Percentiles rank a stretch among this genome's conserved stretches.
Evolutionary conservation across 1,140 invertebrate species (phyloP).

Genomic region (Bombus haemorrhoidalis): DNA sequence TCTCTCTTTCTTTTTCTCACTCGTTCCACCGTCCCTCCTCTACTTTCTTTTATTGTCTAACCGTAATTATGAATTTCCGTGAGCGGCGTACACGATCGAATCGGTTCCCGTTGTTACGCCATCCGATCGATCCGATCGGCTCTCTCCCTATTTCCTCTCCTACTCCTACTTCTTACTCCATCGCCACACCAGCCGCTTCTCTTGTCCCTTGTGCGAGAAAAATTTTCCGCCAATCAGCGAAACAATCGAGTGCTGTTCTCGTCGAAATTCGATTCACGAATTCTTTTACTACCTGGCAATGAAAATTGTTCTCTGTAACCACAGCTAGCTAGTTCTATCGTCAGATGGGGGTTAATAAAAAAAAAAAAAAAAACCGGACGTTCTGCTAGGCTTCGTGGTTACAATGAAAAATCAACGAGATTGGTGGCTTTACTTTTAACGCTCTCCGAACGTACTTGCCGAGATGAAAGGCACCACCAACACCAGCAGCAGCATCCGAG

Average conservation of each 20-base stretch:
- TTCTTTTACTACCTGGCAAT: too few species aligned
- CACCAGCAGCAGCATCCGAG: slow-evolving; percentile 42
- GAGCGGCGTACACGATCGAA: slow-evolving; percentile 42
- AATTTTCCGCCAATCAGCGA: neutral
- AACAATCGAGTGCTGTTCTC: neutral
- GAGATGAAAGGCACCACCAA: slow-evolving; percentile 52
- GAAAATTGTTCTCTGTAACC: neutral
- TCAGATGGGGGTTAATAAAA: slow-evolving; percentile 30
- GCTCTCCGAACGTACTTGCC: slow-evolving; percentile 46
- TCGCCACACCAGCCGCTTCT: too few species aligned
- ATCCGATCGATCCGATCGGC: slow-evolving; percentile 32
- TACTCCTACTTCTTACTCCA: too few species aligned
- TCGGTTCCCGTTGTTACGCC: slow-evolving; percentile 14
- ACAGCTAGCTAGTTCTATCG: neutral
- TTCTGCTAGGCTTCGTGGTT: neutral
- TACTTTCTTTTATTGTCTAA: slow-evolving; percentile 44
- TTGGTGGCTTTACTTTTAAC: slow-evolving; percentile 46
- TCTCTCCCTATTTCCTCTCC: neutral
- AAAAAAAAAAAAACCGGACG: slow-evolving; percentile 17
- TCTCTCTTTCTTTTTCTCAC: neutral
- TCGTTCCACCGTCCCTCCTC: too few species aligned
- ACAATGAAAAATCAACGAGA: slow-evolving; percentile 51
- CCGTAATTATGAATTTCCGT: slow-evolving; percentile 56
- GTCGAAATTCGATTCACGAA: slow-evolving; percentile 19
- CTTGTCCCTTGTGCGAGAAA: neutral